phyloP scores from a whole-genome alignment of 2,113 vertebrate species.

The Hydrochoerus hydrochaeris region DNA sequence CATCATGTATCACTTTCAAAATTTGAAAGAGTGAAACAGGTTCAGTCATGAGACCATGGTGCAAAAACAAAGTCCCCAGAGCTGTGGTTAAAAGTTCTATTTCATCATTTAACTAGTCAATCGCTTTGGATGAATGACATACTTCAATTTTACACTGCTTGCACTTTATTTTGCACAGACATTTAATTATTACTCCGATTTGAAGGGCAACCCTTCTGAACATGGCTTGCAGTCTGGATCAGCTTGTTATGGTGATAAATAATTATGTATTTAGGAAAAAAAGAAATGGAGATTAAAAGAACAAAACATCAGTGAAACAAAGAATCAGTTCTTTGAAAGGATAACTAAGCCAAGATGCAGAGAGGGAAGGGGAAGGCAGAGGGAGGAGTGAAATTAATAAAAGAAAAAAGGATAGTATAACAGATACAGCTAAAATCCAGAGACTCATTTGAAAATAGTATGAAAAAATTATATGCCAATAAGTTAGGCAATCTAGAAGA shows the following conservation, averaged over 20 bases:
- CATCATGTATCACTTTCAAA: conserved; percentile 64
- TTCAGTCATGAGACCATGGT: too few species aligned
- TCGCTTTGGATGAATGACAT: not conserved
- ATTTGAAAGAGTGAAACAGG: not conserved
- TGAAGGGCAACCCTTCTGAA: too few species aligned
- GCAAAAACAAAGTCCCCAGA: not conserved
- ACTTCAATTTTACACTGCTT: too few species aligned
- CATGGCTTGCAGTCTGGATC: too few species aligned
- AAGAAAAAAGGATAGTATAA: not conserved
- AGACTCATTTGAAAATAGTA: not conserved
- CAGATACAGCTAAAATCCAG: not conserved
- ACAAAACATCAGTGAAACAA: not conserved
- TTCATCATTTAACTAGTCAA: conserved; percentile 49
- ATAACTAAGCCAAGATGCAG: not conserved
- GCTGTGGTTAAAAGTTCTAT: conserved; percentile 67
- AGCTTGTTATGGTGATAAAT: too few species aligned
- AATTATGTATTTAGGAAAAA: not conserved
- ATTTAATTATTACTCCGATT: too few species aligned
- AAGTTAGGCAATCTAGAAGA: not conserved
- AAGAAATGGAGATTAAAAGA: not conserved
- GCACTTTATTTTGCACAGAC: too few species aligned
- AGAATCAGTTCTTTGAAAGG: not conserved
- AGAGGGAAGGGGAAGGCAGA: not conserved
- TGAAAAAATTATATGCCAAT: not conserved
- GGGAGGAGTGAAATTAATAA: not conserved